Conservation (phyloP, 2,797 vertebrate genomes). For the Catostomus latipinnis region DNA sequence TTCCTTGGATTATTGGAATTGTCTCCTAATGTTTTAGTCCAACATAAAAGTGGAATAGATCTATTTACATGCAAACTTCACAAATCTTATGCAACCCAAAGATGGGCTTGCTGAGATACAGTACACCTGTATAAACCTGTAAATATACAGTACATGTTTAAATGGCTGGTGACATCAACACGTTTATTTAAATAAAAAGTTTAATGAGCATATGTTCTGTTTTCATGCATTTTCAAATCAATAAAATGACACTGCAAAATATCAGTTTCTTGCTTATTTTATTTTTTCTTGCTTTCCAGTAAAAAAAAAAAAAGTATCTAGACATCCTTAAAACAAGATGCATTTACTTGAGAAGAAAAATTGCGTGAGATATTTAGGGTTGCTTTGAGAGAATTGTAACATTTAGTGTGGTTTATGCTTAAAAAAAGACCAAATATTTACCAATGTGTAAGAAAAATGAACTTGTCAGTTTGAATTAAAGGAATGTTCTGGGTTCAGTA, state of each 20-base stretch:
- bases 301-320: too few species aligned
- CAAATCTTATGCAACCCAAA: neutral
- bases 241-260: neutral
- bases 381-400: too few species aligned
- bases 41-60: neutral
- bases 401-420: too few species aligned
- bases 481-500: too few species aligned
- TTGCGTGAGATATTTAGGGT: too few species aligned
- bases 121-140: conserved; percentile 1
- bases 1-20: neutral
- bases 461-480: too few species aligned
- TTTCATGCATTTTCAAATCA: neutral
- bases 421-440: too few species aligned
- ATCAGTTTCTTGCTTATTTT: too few species aligned
- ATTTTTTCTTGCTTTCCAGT: too few species aligned
- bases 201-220: neutral
- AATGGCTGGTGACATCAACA: conserved; percentile 8
- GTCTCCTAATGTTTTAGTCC: conserved; percentile 1
- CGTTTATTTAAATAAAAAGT: conserved; percentile 31
- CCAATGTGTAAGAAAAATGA: too few species aligned
- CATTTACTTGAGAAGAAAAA: too few species aligned
- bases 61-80: neutral
- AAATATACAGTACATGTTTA: conserved; percentile 29
- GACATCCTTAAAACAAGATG: too few species aligned
- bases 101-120: neutral